These are phyloP conservation scores for Muscina levida DNA, from an alignment of 2,888 invertebrate genomes.

Conservation along the genomic window DNA sequence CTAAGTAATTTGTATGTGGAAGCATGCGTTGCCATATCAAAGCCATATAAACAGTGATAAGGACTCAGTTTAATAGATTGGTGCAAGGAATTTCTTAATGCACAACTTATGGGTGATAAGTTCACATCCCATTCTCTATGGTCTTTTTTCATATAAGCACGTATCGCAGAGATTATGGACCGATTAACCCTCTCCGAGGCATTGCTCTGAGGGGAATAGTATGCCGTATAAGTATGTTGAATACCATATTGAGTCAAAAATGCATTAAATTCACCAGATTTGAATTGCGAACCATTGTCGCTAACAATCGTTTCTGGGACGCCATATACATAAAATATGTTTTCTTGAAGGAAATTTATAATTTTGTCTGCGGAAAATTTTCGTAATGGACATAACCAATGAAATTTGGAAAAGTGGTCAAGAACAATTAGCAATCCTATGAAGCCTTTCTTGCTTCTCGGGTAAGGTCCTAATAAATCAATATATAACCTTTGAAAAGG, in stretches of 20 bases:
- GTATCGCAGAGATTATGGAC: neutral
- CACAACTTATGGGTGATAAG: neutral
- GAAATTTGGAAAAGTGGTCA: neutral
- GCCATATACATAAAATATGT: constrained; percentile 55
- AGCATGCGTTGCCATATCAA: no score
- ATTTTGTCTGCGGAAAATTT: neutral
- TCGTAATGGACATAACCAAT: neutral
- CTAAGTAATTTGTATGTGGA: no score
- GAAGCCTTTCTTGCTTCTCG: neutral
- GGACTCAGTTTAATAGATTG: neutral
- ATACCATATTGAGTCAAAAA: constrained; percentile 46
- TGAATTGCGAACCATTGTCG: constrained; percentile 60
- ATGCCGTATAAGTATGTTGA: neutral
- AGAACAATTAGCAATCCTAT: neutral
- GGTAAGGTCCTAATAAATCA: neutral
- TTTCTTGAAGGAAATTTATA: neutral
- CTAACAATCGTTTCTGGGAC: constrained; percentile 54
- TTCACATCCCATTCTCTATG: constrained; percentile 1
- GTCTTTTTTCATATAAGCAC: neutral
- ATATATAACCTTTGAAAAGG: neutral
- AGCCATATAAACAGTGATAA: constrained; percentile 36
- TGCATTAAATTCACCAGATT: constrained; percentile 41
- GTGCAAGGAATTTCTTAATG: neutral
- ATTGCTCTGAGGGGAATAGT: constrained; percentile 2
- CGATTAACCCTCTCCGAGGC: constrained; percentile 4